Percentiles rank a stretch among this genome's conserved stretches.
phyloP scores from a whole-genome alignment of 2,797 vertebrate genomes.

The Macrochelys suwanniensis region DNA sequence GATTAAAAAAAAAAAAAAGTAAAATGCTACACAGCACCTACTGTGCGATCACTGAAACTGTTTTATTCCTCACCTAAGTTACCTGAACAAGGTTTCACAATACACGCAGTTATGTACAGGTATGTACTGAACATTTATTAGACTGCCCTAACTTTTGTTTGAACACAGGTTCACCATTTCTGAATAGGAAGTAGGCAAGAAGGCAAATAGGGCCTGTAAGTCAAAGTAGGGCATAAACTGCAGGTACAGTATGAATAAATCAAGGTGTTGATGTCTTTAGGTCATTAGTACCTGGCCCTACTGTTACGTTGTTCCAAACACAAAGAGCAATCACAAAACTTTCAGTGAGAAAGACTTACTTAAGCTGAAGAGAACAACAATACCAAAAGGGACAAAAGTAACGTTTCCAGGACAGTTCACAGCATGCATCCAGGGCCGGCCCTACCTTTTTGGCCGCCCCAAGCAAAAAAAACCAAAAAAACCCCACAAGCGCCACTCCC shows the following conservation, averaged over 20 bases:
- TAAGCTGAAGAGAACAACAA: neutral
- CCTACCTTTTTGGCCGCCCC: too few relatives aligned
- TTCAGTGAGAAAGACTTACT: slow-evolving; percentile 16
- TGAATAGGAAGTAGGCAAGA: neutral
- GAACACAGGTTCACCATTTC: slow-evolving; percentile 22
- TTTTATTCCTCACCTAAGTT: neutral
- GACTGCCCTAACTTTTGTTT: slow-evolving; percentile 13
- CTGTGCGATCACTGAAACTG: neutral
- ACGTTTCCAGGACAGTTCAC: neutral
- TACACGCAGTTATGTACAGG: neutral
- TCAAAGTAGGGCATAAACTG: slow-evolving; percentile 6
- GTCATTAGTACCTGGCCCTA: neutral
- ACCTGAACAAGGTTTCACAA: neutral
- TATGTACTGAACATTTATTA: slow-evolving; percentile 19
- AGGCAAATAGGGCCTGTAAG: neutral
- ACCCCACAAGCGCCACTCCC: too few relatives aligned
- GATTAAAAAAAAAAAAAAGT: neutral
- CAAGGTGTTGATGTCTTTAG: slow-evolving; percentile 8
- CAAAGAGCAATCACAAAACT: slow-evolving; percentile 27
- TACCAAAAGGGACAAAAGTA: slow-evolving; percentile 2
- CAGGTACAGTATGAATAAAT: slow-evolving; percentile 54
- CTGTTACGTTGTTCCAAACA: neutral
- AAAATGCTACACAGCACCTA: neutral
- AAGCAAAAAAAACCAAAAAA: too few relatives aligned
- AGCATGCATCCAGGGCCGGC: too few relatives aligned